Conservation (phyloP, 2,797 vertebrate species). For the Hybognathus amarus region DNA sequence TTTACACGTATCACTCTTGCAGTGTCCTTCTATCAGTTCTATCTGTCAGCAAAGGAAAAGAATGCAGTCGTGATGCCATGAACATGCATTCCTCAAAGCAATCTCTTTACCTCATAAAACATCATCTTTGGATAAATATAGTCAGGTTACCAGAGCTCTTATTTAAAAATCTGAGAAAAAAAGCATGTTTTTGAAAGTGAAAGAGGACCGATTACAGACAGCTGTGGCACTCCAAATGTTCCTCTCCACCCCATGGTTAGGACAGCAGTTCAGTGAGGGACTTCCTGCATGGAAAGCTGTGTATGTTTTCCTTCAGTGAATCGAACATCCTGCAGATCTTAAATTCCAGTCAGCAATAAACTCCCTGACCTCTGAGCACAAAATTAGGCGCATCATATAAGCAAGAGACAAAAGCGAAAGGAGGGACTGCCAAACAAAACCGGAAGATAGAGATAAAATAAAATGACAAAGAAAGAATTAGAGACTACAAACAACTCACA, state of each 20-base stretch:
- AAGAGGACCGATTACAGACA: constrained; percentile 20
- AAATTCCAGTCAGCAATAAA: constrained; percentile 44
- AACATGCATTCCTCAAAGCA: constrained; percentile 54
- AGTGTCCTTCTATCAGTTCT: constrained; percentile 51
- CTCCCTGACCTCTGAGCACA: constrained; percentile 27
- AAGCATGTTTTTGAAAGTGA: constrained; percentile 40
- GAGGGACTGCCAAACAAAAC: not conserved
- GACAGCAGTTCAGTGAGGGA: constrained; percentile 45
- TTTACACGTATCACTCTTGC: constrained; percentile 43
- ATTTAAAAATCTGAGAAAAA: constrained; percentile 52
- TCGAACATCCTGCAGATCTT: constrained; percentile 56
- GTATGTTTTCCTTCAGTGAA: constrained; percentile 57
- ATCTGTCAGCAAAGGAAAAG: constrained; percentile 49
- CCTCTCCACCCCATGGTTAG: constrained; percentile 38
- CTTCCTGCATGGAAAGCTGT: constrained; percentile 56
- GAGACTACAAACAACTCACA: not conserved
- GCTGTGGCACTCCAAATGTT: constrained; percentile 30
- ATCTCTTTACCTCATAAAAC: constrained; percentile 54
- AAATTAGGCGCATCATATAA: constrained; percentile 32
- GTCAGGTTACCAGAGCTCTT: constrained; percentile 43
- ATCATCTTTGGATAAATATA: constrained; percentile 53
- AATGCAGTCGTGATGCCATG: constrained; percentile 58
- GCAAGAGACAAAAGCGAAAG: constrained; percentile 10
- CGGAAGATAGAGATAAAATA: not conserved
- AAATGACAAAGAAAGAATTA: too few species aligned